Percentiles rank a stretch among this genome's conserved stretches.
These are phyloP conservation scores for Papilio demoleus DNA, from an alignment of 2,888 invertebrate genomes.

Conservation along the genomic window DNA sequence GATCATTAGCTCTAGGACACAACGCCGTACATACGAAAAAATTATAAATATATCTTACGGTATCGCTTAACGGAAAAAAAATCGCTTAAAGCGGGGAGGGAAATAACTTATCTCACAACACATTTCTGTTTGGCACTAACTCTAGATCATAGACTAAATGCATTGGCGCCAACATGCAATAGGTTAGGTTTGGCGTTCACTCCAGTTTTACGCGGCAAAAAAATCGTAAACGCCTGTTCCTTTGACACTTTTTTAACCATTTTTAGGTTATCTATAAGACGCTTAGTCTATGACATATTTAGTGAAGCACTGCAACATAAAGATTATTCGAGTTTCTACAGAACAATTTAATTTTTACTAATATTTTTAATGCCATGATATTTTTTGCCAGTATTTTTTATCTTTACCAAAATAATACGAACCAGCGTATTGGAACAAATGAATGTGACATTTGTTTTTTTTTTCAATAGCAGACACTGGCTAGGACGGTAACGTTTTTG, in stretches of 20 bases:
- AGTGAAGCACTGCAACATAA: conserved; percentile 3
- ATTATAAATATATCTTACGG: conserved; percentile 61
- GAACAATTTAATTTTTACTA: not conserved
- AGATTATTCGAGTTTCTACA: conserved; percentile 26
- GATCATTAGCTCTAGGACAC: conserved; percentile 70
- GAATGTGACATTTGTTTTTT: conserved; percentile 8
- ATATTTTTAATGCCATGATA: conserved; percentile 17
- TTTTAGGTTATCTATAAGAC: not conserved
- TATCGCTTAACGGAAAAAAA: conserved; percentile 62
- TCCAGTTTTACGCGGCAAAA: not conserved
- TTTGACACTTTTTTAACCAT: not conserved
- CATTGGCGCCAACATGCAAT: conserved; percentile 46
- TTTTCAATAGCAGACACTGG: conserved; percentile 61
- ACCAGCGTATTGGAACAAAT: conserved; percentile 11
- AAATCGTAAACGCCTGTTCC: not conserved
- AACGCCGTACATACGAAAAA: conserved; percentile 60
- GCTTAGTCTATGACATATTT: conserved; percentile 21
- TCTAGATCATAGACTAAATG: conserved; percentile 55
- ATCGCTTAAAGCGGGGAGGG: conserved; percentile 68
- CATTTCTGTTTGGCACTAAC: conserved; percentile 68
- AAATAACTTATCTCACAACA: conserved; percentile 62
- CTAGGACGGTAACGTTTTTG: conserved; percentile 68
- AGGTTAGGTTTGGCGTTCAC: not conserved
- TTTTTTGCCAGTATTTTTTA: conserved; percentile 15
- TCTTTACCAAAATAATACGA: not conserved